Base-by-base conservation (phyloP, 2,888 invertebrate species). In the Patella pellucida region DNA sequence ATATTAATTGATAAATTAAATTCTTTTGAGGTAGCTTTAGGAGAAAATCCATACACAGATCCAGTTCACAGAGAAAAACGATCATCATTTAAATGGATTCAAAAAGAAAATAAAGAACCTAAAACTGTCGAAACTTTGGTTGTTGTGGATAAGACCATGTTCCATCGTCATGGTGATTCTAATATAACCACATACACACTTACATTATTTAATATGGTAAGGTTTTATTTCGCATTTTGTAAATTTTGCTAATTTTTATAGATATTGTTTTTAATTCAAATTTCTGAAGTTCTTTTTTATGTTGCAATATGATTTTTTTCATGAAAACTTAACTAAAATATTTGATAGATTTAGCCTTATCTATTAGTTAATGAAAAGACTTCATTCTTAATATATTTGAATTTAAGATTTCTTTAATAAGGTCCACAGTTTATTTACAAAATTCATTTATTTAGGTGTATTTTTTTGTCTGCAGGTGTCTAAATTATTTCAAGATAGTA, bases 391-490 rank as follows among this genome's bases (percentile, higher is more conserved):
- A 41, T 41, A 41, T 9, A 41, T 7, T 41, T 41, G 41, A 9
- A 41, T 41, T 41, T 41, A 41, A 41, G 41, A 9, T 41, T 41
- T 41, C 41, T 41, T 41, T 7, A 41, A 9, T 41, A 19, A 16
- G 5, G 19, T 16, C 15, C 50, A n/a, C 19, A 70, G 70, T 19
- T 41, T 69, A 31, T 5, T 69, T 31, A 19, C 14, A 41, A 70
- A 31, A 16, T 5, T 70, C 12, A 0, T 70, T 5, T 54, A 14
- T 1, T 41, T 41, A 41, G 7, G 41, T 9, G 41, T 68, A 27
- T 73, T 23, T 73, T 54, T 16, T 56, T 76, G 72, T 41, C 85
- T 89, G 52, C 80, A 93, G 96, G 95, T 76, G 94, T 95, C 71
- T 95, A 96, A 87, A 79, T 73, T 89, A 73, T 89, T 87, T 71